Base-by-base conservation (phyloP, 2,888 invertebrate species). In the Acleris holmiana region DNA sequence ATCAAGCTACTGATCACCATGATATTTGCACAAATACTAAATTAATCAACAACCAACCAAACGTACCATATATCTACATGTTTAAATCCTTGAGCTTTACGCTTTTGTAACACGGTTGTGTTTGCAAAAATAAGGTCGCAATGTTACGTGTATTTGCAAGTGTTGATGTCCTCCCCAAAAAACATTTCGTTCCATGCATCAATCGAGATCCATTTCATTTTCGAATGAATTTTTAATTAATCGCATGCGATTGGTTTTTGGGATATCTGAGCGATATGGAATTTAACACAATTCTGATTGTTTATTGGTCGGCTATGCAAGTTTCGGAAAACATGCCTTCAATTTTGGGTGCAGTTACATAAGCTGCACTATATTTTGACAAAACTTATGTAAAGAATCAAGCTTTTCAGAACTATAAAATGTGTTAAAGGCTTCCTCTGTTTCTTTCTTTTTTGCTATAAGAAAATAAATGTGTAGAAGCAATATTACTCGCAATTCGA, bases 201-300 rank as follows among this genome's bases (percentile, higher is more conserved):
- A 55, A 44, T 23, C 44, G 23, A 7, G 55, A 41, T 44, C 10
- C 41, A 23, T 55, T 54, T 54, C 40, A 61, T 53, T 53, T 61
- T 29, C 35, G 44, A 29, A 41, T 29, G 53, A 53, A 47, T 47
- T 53, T 58, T 61, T 61, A 61, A 61, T 61, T 61, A 54, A 54
- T 61, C 60, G 35, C 18, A 15, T 46, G 18, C 53, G 60, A 46
- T 51, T 51, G 44, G 53, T 47, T 53, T 54, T 54, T 19, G 1
- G 6, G 8, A 19, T 61, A 21, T 53, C 35, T 29, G 35, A 10
- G 19, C 19, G 29, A 53, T 46, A 54, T 53, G 46, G 56, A 41
- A 6, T 17, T 56, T 47, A 8, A 13, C 17, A 19, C 8, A 19
- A 35, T 41, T 25, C 46, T 17, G 53, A 21, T 61, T 61, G 60